These are phyloP conservation scores for Musca domestica DNA, from an alignment of 1,140 invertebrate genomes.

Conservation along the genomic window DNA sequence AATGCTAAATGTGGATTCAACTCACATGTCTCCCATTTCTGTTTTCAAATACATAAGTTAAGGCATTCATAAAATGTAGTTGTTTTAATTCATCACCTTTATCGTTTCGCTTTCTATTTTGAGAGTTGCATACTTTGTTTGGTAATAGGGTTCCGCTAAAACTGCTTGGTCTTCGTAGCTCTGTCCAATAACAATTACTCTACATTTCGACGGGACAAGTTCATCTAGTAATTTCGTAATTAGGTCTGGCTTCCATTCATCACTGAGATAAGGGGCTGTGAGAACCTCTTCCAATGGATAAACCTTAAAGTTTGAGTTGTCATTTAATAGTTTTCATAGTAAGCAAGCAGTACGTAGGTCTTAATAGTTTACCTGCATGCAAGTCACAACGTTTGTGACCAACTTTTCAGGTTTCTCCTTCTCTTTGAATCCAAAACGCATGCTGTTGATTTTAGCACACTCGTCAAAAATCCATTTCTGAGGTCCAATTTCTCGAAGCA, in stretches of 20 bases:
- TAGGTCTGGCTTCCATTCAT: constrained; percentile 83
- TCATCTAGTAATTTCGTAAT: constrained; percentile 71
- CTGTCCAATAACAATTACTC: constrained; percentile 72
- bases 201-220: constrained; percentile 77
- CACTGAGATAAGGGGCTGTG: constrained; percentile 69
- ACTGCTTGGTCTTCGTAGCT: constrained; percentile 65
- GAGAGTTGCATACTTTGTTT: constrained; percentile 79
- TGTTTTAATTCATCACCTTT: constrained; percentile 54
- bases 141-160: constrained; percentile 83
- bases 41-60: neutral
- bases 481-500: constrained; percentile 74
- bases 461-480: constrained; percentile 91
- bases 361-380: constrained; percentile 56
- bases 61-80: neutral
- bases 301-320: constrained; percentile 32
- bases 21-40: constrained; percentile 71
- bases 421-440: constrained; percentile 89
- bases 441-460: constrained; percentile 72
- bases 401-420: constrained; percentile 76
- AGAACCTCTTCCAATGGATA: constrained; percentile 87
- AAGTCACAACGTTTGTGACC: constrained; percentile 65
- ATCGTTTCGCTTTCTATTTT: constrained; percentile 65
- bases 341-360: no score
- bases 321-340: constrained; percentile 8
- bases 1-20: constrained; percentile 68